Percentiles rank a stretch among this genome's conserved stretches.
These are phyloP conservation scores for Antrozous pallidus DNA, from an alignment of 2,797 vertebrate species.

Conservation along the genomic window DNA sequence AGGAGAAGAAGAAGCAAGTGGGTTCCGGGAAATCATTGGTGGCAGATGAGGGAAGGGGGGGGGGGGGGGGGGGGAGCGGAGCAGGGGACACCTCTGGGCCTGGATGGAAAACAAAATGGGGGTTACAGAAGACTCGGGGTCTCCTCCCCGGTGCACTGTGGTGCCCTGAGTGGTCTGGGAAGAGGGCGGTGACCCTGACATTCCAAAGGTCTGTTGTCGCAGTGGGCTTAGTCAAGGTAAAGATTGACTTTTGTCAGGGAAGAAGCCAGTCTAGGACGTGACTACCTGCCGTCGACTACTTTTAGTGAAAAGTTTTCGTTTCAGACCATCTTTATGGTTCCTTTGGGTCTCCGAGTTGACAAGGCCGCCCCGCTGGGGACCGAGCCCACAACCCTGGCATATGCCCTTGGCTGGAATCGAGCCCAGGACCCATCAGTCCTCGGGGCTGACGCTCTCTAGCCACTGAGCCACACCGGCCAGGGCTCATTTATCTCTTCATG, in stretches of 20 bases:
- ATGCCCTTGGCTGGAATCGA: too few species aligned
- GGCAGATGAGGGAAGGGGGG: background rate
- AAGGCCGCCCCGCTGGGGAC: background rate
- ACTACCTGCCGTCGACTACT: background rate
- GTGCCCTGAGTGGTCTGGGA: background rate
- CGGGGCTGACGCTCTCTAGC: too few species aligned
- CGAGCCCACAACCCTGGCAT: too few species aligned
- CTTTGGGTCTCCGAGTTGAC: background rate
- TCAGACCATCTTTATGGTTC: background rate
- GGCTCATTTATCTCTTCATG: background rate
- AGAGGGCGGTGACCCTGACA: background rate
- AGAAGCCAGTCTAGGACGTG: background rate
- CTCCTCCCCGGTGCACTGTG: background rate
- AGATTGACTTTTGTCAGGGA: background rate
- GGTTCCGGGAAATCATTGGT: background rate
- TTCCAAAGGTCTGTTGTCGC: background rate
- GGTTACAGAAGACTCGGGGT: too few species aligned
- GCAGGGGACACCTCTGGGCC: background rate
- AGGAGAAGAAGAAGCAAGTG: background rate
- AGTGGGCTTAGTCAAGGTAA: background rate
- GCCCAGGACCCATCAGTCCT: too few species aligned
- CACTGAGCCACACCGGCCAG: too few species aligned
- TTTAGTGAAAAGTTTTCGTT: background rate
- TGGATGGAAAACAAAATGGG: rapidly evolving
- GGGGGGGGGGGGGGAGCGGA: background rate